phyloP scores from a whole-genome alignment of 2,797 vertebrate species.

The Notoglanidium macrostoma region DNA sequence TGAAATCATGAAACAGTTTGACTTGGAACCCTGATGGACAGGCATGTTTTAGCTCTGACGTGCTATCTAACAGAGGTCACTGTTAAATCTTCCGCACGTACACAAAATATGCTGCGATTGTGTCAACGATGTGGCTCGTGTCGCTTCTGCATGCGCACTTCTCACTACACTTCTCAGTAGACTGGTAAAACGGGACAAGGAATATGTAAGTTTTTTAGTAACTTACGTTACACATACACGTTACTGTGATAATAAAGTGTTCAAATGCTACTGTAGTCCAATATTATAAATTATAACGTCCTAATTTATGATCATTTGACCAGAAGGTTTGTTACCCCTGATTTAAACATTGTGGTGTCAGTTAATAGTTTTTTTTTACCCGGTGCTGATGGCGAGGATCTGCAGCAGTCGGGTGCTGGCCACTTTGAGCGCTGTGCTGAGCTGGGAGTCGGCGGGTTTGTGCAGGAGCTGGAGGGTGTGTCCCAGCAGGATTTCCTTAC shows the following conservation, averaged over 20 bases:
- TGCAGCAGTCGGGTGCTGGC: conserved; percentile 95
- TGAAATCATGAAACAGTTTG: not conserved
- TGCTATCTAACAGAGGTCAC: no score
- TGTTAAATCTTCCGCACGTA: not conserved
- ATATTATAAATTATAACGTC: not conserved
- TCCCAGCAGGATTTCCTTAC: conserved; percentile 93
- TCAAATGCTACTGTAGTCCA: not conserved
- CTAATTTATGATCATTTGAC: not conserved
- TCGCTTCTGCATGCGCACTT: not conserved
- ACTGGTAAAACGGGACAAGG: no score
- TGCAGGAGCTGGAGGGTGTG: conserved; percentile 92
- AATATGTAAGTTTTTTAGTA: no score
- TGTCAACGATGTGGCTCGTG: no score
- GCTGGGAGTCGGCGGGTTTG: conserved; percentile 91
- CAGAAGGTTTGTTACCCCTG: not conserved
- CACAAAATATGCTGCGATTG: not conserved
- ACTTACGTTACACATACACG: not conserved
- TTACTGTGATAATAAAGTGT: no score
- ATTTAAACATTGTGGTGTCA: not conserved
- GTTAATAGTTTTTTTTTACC: conserved; percentile 70
- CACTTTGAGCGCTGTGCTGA: conserved; percentile 95
- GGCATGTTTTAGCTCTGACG: no score
- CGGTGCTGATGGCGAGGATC: conserved; percentile 96
- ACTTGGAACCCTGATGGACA: no score
- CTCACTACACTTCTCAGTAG: no score